Evolutionary conservation across 2,113 vertebrate genomes (phyloP).

Genomic region (Paramormyrops kingsleyae): DNA sequence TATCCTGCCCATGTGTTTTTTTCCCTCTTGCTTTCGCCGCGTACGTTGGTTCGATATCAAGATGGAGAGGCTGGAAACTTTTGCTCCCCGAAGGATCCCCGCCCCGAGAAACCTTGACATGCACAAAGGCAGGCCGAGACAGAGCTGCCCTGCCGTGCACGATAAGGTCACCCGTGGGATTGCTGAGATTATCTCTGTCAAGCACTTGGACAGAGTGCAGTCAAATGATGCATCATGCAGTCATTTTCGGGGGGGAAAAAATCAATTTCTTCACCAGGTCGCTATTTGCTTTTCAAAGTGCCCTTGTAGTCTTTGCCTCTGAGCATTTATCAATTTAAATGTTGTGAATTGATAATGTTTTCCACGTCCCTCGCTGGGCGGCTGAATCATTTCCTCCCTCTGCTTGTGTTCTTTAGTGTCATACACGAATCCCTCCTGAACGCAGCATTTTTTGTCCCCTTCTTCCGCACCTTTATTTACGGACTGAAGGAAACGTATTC

Average conservation of each 20-base stretch:
- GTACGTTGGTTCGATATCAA: constrained; percentile 68
- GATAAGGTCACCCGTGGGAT: constrained; percentile 90
- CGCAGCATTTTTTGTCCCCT: constrained; percentile 34
- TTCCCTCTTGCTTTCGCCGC: constrained; percentile 27
- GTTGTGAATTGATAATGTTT: constrained; percentile 87
- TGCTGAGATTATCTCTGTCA: constrained; percentile 90
- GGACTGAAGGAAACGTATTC: not conserved
- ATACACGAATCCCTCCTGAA: constrained; percentile 56
- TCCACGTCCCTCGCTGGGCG: constrained; percentile 68
- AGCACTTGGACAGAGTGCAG: constrained; percentile 89
- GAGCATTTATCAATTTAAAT: constrained; percentile 92
- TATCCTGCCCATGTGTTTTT: constrained; percentile 26
- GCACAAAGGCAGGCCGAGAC: constrained; percentile 77
- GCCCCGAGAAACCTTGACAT: constrained; percentile 78
- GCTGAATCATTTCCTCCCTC: constrained; percentile 73
- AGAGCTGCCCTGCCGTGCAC: constrained; percentile 77
- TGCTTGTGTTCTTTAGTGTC: constrained; percentile 62
- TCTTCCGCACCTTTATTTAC: not conserved
- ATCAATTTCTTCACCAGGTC: constrained; percentile 84
- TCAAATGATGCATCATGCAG: constrained; percentile 91
- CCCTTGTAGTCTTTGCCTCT: constrained; percentile 83
- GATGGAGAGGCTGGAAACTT: constrained; percentile 74
- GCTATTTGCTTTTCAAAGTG: constrained; percentile 95
- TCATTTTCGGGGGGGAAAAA: constrained; percentile 77
- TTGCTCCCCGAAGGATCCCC: constrained; percentile 68